Base-by-base conservation (phyloP, 37 sponge, comb jelly and placozoan genomes). In the Theonella swinhoei region DNA sequence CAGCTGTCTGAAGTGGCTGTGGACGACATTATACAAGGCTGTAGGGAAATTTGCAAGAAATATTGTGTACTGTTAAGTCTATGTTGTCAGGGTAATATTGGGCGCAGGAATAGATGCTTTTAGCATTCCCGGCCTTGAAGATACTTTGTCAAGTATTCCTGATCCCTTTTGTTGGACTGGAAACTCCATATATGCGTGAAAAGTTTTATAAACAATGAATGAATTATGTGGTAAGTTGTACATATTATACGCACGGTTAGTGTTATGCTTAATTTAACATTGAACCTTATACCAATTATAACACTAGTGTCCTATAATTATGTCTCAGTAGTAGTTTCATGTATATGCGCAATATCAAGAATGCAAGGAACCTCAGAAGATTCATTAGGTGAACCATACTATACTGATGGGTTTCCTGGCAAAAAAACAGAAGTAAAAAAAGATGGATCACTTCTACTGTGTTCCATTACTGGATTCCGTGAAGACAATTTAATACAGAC, bases 401-500 rank as follows among this genome's bases (percentile, higher is more conserved):
- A 54, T 20, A 32, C 67, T 11, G 63, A 20, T 62, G 25, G 23
- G 30, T 38, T 68, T 22, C 25, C 32, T 80, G 82, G 82, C 9
- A 28, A 28, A 1, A 82, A 82, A 31, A 61, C 74, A 69, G 60
- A 82, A 82, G 74, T 73, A 72, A 8, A 61, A 43, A 54, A 25
- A 65, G 4, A 41, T 35, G 17, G 74, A 72, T 61, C 5, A 19
- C 9, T 82, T 82, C 40, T 72, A 72, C 59, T 82, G 60, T 82
- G 82, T 82, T 19, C 74, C 82, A 33, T 82, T 82, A 40, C 47
- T 82, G 64, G 64, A 82, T 17, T 60, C 39, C 28, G 39, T 82
- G 31, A 59, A 28, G 47, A 14, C n/a, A 9, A 11, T 14, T 19
- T 3, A 23, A 62, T 26, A 47, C 39, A 39, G 84, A 74, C n/a